A percentile compares a stretch with the other conserved stretches of the same genome.
These are phyloP conservation scores for Coregonus ussuriensis DNA, from an alignment of 2,797 vertebrate species.

Conservation along the genomic window DNA sequence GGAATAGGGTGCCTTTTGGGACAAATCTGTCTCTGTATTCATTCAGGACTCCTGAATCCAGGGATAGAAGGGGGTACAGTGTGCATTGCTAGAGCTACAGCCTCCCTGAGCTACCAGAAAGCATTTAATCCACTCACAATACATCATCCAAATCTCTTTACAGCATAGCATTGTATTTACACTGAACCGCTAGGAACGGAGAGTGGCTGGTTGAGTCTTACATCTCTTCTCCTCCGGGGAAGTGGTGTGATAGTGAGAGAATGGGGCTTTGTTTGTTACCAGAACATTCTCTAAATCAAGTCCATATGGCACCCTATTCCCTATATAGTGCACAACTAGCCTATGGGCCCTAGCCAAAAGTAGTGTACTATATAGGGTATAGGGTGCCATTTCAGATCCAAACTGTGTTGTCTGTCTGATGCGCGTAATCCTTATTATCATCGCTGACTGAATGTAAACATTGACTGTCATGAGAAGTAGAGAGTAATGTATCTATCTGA, in stretches of 20 bases:
- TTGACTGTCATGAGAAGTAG: background rate
- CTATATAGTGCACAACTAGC: too few species aligned
- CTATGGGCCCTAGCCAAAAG: too few species aligned
- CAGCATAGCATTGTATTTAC: slow-evolving; percentile 28
- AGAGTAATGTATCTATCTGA: background rate
- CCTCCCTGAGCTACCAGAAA: slow-evolving; percentile 35
- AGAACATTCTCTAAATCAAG: too few species aligned
- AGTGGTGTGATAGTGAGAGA: slow-evolving; percentile 8
- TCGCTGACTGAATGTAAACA: background rate
- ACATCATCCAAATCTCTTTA: slow-evolving; percentile 54
- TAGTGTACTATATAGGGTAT: too few species aligned
- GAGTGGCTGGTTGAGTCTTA: background rate
- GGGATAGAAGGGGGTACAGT: slow-evolving; percentile 42
- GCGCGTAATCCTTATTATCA: background rate
- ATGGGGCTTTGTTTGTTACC: background rate
- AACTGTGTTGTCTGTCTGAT: background rate
- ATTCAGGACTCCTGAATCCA: slow-evolving; percentile 41
- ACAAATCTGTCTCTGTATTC: slow-evolving; percentile 12
- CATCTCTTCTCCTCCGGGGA: background rate
- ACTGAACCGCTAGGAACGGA: slow-evolving; percentile 28
- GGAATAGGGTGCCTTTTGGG: too few species aligned
- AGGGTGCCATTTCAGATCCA: too few species aligned
- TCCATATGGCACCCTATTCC: too few species aligned
- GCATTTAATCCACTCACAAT: slow-evolving; percentile 53
- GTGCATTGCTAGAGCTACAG: slow-evolving; percentile 33